phyloP scores from a whole-genome alignment of 2,113 vertebrate genomes.

The Coptodon rendalli region DNA sequence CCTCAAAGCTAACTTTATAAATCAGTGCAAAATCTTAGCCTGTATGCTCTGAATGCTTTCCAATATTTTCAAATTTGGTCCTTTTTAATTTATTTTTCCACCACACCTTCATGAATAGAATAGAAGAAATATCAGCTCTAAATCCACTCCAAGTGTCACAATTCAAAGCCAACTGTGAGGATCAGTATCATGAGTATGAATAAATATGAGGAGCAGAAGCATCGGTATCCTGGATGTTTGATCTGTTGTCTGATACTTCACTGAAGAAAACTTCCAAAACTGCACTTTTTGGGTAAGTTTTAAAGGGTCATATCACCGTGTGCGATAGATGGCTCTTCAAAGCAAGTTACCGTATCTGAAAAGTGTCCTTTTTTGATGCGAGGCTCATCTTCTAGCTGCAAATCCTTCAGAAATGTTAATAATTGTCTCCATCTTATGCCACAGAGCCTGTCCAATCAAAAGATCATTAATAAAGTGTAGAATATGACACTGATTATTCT shows the following conservation, averaged over 20 bases:
- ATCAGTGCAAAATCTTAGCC: neutral
- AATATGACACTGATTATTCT: neutral
- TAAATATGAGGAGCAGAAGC: neutral
- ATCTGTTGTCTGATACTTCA: neutral
- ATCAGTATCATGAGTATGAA: neutral
- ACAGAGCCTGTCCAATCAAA: neutral
- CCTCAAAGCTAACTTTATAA: neutral
- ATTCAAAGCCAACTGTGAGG: neutral
- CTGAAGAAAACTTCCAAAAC: neutral
- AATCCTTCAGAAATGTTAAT: neutral
- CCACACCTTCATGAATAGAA: neutral
- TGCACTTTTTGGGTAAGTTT: neutral
- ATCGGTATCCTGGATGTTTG: neutral
- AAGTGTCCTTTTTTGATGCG: neutral
- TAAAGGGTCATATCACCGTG: neutral
- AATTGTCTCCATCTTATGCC: neutral
- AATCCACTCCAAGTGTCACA: neutral
- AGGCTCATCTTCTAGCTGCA: neutral
- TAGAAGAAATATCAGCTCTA: neutral
- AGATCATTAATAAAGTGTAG: neutral
- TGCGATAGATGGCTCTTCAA: neutral
- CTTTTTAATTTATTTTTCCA: neutral
- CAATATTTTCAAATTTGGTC: neutral
- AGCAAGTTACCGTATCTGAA: neutral
- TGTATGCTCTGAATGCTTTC: neutral